phyloP scores from a whole-genome alignment of 2,113 vertebrate genomes.

The Misgurnus mizolepis region DNA sequence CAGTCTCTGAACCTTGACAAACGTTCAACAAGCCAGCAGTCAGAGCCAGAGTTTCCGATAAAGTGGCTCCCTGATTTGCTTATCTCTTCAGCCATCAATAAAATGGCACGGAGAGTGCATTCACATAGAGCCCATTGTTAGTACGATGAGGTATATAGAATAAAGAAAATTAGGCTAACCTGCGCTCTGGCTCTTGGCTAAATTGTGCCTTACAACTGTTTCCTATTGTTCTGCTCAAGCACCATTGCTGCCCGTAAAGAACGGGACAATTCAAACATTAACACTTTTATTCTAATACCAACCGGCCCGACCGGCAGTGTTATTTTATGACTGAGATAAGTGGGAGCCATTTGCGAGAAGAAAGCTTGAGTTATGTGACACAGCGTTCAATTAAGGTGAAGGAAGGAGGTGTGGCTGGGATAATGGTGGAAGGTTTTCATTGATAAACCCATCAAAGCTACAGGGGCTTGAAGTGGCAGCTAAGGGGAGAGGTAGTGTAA shows the following conservation, averaged over 20 bases:
- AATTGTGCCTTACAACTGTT: conserved; percentile 20
- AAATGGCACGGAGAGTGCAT: conserved; percentile 34
- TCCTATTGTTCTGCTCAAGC: conserved; percentile 23
- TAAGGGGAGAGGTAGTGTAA: conserved; percentile 47
- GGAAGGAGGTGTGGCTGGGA: conserved; percentile 56
- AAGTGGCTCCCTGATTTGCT: conserved; percentile 26
- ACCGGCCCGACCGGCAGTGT: neutral
- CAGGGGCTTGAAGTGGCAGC: conserved; percentile 60
- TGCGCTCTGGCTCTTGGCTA: conserved; percentile 24
- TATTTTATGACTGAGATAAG: conserved; percentile 5
- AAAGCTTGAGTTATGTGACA: conserved; percentile 43
- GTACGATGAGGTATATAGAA: conserved; percentile 4
- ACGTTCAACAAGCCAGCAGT: conserved; percentile 12
- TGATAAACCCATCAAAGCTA: conserved; percentile 68
- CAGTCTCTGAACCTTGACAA: conserved; percentile 16
- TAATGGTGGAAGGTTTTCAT: conserved; percentile 63
- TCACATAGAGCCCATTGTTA: conserved; percentile 36
- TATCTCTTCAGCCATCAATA: conserved; percentile 17
- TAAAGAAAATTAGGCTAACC: conserved; percentile 40
- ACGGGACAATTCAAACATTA: conserved; percentile 17
- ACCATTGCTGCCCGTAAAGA: neutral
- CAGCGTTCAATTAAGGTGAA: conserved; percentile 62
- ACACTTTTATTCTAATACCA: conserved; percentile 16
- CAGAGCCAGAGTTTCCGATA: neutral
- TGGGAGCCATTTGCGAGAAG: neutral